Conservation (phyloP, 2,888 invertebrate species). For the Amphipyra tragopoginis region DNA sequence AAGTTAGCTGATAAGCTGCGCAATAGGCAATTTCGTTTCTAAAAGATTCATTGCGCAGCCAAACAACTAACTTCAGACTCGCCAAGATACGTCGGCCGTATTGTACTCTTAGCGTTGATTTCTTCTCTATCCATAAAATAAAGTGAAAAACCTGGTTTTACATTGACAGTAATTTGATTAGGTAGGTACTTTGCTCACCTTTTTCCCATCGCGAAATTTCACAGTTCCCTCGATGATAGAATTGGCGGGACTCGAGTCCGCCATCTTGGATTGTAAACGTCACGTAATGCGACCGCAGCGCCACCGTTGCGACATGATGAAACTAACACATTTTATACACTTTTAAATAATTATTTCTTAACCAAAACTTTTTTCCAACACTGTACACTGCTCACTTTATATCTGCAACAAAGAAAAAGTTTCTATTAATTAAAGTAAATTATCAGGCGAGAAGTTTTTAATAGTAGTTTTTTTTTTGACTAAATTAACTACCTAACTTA, state of each 20-base stretch:
- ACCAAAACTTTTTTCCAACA: constrained; percentile 45
- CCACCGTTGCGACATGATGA: constrained; percentile 77
- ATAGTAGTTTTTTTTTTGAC: neutral
- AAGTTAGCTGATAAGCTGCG: no score
- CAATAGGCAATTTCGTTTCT: no score
- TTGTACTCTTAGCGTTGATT: no score
- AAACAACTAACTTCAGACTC: no score
- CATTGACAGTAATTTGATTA: constrained; percentile 30
- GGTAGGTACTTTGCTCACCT: constrained; percentile 88
- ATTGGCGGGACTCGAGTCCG: constrained; percentile 89
- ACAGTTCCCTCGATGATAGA: constrained; percentile 97
- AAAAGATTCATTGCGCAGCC: no score
- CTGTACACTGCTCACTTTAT: constrained; percentile 53
- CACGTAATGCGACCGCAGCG: constrained; percentile 83
- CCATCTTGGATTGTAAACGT: constrained; percentile 79
- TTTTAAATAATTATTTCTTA: constrained; percentile 39
- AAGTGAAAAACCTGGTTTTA: constrained; percentile 3
- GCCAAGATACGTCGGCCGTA: no score
- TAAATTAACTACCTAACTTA: no score
- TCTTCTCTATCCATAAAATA: constrained; percentile 1
- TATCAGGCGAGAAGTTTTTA: constrained; percentile 5
- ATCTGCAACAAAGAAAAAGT: constrained; percentile 55
- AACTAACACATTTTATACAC: constrained; percentile 77
- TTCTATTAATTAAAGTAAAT: constrained; percentile 40
- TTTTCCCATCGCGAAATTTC: constrained; percentile 97